Percentiles rank a stretch among this genome's conserved stretches.
phyloP scores from a whole-genome alignment of 2,888 invertebrate genomes.

The Mesorhabditis spiculigera region DNA sequence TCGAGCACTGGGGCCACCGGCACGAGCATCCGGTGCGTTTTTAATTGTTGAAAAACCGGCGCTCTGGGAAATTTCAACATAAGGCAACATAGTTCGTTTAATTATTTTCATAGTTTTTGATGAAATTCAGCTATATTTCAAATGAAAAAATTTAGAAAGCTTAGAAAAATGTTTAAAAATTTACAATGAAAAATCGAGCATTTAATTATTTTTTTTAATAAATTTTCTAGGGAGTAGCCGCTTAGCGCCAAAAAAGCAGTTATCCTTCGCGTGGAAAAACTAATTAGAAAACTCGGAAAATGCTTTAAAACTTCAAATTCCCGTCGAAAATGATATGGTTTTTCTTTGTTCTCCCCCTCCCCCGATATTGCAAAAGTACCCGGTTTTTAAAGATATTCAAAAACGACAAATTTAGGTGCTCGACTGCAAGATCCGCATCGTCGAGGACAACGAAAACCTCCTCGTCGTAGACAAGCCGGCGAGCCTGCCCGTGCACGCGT shows the following conservation, averaged over 20 bases:
- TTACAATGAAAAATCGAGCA: too few relatives aligned
- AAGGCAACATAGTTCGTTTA: not conserved
- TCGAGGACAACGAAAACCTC: constrained; percentile 96
- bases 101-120: constrained; percentile 2
- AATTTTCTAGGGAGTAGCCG: not conserved
- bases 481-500: constrained; percentile 72
- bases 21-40: constrained; percentile 51
- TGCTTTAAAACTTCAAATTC: too few relatives aligned
- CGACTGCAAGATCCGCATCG: constrained; percentile 84
- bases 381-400: not conserved
- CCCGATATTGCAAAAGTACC: not conserved
- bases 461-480: constrained; percentile 73
- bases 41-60: not conserved
- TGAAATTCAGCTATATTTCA: not conserved
- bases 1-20: constrained; percentile 49
- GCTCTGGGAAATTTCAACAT: too few relatives aligned
- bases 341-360: not conserved
- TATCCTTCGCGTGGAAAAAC: too few relatives aligned
- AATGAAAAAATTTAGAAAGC: not conserved
- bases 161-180: not conserved
- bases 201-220: too few relatives aligned
- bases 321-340: too few relatives aligned
- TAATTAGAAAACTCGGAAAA: too few relatives aligned
- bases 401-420: constrained; percentile 66
- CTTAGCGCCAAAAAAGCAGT: not conserved